Evolutionary conservation across 2,113 vertebrate genomes (phyloP).

Genomic region (Stercorarius parasiticus): DNA sequence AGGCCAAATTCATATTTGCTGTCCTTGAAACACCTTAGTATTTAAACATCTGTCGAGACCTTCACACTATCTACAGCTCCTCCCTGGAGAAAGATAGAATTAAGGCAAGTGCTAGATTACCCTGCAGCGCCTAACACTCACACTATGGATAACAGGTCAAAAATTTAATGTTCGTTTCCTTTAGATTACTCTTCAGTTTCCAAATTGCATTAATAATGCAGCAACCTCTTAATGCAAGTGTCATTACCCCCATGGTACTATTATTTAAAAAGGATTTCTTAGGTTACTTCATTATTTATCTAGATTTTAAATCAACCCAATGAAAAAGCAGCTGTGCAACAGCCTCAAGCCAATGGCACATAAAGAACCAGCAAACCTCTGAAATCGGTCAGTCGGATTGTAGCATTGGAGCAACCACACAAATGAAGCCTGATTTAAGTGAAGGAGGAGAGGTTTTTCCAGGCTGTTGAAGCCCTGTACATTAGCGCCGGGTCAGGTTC

Average conservation of each 20-base stretch:
- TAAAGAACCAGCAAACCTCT: neutral
- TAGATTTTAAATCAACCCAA: neutral
- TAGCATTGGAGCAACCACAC: rapidly evolving
- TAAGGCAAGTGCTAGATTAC: neutral
- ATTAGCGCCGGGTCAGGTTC: neutral
- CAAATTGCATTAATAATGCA: conserved; percentile 14
- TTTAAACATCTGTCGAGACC: neutral
- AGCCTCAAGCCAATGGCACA: neutral
- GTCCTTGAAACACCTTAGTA: neutral
- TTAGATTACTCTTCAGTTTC: neutral
- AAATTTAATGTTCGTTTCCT: neutral
- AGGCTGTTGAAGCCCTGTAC: neutral
- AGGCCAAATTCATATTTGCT: neutral
- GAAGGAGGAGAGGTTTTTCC: neutral
- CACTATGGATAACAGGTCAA: neutral
- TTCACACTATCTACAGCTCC: neutral
- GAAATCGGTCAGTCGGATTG: neutral
- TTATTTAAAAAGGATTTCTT: neutral
- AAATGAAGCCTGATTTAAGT: neutral
- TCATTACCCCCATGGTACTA: neutral
- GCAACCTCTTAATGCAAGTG: neutral
- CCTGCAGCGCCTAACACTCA: neutral
- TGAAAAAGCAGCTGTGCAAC: neutral
- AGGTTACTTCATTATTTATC: neutral
- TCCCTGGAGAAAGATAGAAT: neutral